Percentiles rank a stretch among this genome's conserved stretches.
phyloP scores from a whole-genome alignment of 2,797 vertebrate genomes.

The Bradypodion pumilum region DNA sequence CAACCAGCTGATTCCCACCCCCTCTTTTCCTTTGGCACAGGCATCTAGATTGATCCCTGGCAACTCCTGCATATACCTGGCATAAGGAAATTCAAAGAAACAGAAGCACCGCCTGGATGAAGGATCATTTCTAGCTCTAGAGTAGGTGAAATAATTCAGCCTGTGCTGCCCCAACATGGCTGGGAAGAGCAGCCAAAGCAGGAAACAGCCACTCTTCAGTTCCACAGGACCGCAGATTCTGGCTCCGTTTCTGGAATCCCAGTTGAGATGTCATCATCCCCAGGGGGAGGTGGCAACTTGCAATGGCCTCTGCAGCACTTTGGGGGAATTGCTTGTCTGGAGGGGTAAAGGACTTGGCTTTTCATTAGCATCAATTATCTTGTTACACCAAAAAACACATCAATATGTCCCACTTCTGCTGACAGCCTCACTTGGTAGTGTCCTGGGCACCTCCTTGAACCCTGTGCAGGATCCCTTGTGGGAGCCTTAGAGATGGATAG shows the following conservation, averaged over 20 bases:
- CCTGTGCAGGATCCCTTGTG: background rate
- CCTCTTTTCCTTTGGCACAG: slow-evolving; percentile 1
- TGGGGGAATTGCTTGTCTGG: background rate
- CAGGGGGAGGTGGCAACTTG: background rate
- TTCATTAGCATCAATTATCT: slow-evolving; percentile 19
- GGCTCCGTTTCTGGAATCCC: background rate
- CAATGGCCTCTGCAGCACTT: background rate
- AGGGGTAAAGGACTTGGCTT: slow-evolving; percentile 9
- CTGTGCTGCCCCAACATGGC: background rate
- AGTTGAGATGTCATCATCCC: background rate
- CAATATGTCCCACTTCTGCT: background rate
- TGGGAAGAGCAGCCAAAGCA: background rate
- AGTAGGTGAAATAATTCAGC: slow-evolving; percentile 11
- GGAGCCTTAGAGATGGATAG: background rate
- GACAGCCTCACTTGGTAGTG: background rate
- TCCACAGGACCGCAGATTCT: background rate
- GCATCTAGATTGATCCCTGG: slow-evolving; percentile 1
- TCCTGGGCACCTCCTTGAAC: background rate
- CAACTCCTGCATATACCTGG: background rate
- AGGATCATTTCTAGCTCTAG: background rate
- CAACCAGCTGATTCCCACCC: no score
- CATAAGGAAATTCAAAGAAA: background rate
- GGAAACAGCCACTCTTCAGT: background rate
- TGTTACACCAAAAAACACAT: background rate
- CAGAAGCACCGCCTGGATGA: background rate